Conservation (phyloP, 2,888 invertebrate genomes). For the Ormyrus labotus region DNA sequence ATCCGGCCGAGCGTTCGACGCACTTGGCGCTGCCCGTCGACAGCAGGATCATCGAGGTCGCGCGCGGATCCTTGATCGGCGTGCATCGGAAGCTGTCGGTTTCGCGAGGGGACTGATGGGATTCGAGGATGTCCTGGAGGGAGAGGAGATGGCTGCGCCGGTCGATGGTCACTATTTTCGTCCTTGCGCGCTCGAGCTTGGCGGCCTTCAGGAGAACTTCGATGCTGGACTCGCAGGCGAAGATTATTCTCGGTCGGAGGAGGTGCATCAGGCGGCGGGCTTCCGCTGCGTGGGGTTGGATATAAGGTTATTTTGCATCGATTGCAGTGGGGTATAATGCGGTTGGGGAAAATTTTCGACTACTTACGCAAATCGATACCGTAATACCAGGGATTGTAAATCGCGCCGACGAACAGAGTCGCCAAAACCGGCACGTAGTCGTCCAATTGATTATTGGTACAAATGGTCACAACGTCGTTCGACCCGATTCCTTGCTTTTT, state of each 20-base stretch:
- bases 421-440: slow-evolving; percentile 64
- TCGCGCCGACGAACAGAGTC: slow-evolving; percentile 62
- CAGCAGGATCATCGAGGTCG: slow-evolving; percentile 63
- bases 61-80: slow-evolving; percentile 45
- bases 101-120: slow-evolving; percentile 25
- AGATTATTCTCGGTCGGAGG: slow-evolving; percentile 64
- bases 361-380: slow-evolving; percentile 61
- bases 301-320: not conserved
- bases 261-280: slow-evolving; percentile 61
- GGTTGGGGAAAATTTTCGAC: not conserved
- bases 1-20: slow-evolving; percentile 62
- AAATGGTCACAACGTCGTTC: slow-evolving; percentile 64
- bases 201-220: slow-evolving; percentile 46
- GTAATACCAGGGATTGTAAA: slow-evolving; percentile 66
- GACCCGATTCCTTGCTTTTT: slow-evolving; percentile 61
- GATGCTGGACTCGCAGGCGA: slow-evolving; percentile 56
- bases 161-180: slow-evolving; percentile 61
- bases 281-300: not conserved
- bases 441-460: slow-evolving; percentile 65
- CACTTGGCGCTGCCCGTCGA: slow-evolving; percentile 70
- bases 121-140: not conserved
- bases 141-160: slow-evolving; percentile 30
- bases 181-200: slow-evolving; percentile 53
- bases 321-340: not conserved
- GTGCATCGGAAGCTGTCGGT: slow-evolving; percentile 60